These are phyloP conservation scores for Drosophila limbata DNA, from an alignment of 2,888 invertebrate genomes.

Conservation along the genomic window DNA sequence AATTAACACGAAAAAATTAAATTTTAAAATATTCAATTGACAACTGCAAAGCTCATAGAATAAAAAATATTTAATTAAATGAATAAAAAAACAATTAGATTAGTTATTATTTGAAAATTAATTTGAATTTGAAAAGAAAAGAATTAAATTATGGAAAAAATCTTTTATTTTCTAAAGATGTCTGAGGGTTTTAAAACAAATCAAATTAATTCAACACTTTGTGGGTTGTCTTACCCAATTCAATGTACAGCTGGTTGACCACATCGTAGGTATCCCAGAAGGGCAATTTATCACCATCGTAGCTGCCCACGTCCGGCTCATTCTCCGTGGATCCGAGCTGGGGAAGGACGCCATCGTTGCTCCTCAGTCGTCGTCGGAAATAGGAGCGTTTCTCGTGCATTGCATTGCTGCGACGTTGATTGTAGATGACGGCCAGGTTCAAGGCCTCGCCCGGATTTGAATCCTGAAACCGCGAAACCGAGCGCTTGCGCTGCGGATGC, in stretches of 20 bases:
- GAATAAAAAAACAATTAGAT: too few relatives aligned
- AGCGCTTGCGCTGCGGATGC: conserved; percentile 52
- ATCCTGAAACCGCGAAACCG: conserved; percentile 27
- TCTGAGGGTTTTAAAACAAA: too few relatives aligned
- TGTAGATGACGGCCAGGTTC: conserved; percentile 81
- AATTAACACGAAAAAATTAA: too few relatives aligned
- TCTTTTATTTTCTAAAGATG: too few relatives aligned
- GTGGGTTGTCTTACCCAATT: conserved; percentile 87
- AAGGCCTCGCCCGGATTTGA: conserved; percentile 57
- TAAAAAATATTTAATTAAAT: too few relatives aligned
- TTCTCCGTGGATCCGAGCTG: conserved; percentile 37
- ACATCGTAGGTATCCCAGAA: conserved; percentile 97
- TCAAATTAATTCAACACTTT: background rate
- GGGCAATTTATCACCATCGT: conserved; percentile 86
- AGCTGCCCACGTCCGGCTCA: conserved; percentile 63
- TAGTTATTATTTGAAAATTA: too few relatives aligned
- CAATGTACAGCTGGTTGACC: conserved; percentile 95
- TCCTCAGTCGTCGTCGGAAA: conserved; percentile 72
- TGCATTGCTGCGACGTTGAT: conserved; percentile 79
- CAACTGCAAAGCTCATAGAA: too few relatives aligned
- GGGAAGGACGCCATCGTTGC: conserved; percentile 65
- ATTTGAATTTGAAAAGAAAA: background rate
- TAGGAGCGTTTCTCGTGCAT: conserved; percentile 80
- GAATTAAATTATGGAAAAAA: too few relatives aligned
- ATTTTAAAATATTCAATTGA: background rate